Evolutionary conservation across 2,888 invertebrate species (phyloP).

Genomic region (Aporophyla nigra): DNA sequence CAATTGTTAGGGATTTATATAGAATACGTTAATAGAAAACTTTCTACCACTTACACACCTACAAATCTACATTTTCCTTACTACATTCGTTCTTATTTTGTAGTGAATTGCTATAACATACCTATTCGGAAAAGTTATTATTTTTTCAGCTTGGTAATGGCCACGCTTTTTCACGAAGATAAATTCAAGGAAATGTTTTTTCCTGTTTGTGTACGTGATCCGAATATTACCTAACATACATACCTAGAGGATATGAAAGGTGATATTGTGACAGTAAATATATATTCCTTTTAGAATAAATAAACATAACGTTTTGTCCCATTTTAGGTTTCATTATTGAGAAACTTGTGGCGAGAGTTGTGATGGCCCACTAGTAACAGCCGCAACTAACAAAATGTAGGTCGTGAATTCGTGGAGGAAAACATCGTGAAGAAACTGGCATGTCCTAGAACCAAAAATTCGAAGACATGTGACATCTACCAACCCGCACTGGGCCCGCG

Average conservation of each 20-base stretch:
- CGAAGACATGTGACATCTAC: too few relatives aligned
- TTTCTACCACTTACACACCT: not conserved
- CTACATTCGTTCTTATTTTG: constrained; percentile 9
- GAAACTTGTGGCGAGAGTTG: too few relatives aligned
- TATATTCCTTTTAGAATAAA: not conserved
- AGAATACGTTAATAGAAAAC: not conserved
- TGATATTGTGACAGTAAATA: constrained; percentile 35
- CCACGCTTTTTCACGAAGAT: constrained; percentile 55
- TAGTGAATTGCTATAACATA: constrained; percentile 25
- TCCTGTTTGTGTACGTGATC: constrained; percentile 64
- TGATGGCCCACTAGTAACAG: too few relatives aligned
- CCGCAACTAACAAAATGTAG: too few relatives aligned
- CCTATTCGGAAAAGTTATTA: constrained; percentile 44
- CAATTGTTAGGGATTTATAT: too few relatives aligned
- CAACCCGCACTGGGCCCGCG: too few relatives aligned
- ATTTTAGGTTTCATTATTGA: too few relatives aligned
- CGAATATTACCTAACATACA: constrained; percentile 35
- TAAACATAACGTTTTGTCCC: not conserved
- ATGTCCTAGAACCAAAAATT: too few relatives aligned
- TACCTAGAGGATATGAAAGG: constrained; percentile 18
- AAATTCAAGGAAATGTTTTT: constrained; percentile 64
- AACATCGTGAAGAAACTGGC: too few relatives aligned
- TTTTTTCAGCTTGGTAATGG: constrained; percentile 51
- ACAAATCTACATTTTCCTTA: constrained; percentile 9
- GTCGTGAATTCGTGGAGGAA: too few relatives aligned